A percentile compares a stretch with the other conserved stretches of the same genome.
These are phyloP conservation scores for Rhinophrynus dorsalis DNA, from an alignment of 2,797 vertebrate species.

Conservation along the genomic window DNA sequence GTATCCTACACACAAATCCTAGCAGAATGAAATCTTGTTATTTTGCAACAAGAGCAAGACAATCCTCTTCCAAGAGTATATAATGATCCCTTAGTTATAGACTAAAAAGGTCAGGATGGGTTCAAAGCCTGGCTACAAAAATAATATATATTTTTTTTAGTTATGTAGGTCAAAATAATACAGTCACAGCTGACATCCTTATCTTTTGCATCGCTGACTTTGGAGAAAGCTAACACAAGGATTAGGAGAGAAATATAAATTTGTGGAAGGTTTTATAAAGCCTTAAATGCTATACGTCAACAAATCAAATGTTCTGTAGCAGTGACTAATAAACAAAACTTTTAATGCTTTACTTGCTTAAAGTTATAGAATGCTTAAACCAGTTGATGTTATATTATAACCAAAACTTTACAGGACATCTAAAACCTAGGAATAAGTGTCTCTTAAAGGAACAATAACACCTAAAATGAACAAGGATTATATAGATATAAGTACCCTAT, in stretches of 20 bases:
- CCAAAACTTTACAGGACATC: no score
- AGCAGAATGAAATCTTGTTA: neutral
- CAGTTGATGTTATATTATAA: no score
- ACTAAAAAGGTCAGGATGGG: neutral
- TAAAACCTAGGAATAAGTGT: no score
- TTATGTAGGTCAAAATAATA: neutral
- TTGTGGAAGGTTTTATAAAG: neutral
- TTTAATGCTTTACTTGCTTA: no score
- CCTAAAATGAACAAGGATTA: no score
- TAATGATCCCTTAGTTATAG: constrained; percentile 3
- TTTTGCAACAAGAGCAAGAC: neutral
- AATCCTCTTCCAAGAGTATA: neutral
- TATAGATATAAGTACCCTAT: no score
- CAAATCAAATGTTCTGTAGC: neutral
- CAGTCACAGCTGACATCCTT: neutral
- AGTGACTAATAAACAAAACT: no score
- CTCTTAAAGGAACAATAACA: no score
- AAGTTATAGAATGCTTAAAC: no score
- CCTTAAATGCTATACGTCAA: neutral
- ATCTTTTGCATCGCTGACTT: constrained; percentile 4
- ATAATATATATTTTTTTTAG: neutral
- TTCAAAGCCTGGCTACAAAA: constrained; percentile 1
- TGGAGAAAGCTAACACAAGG: neutral
- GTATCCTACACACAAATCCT: neutral
- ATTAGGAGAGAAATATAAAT: neutral